A percentile compares a stretch with the other conserved stretches of the same genome.
These are phyloP conservation scores for Arothron firmamentum DNA, from an alignment of 2,113 vertebrate genomes.

Conservation along the genomic window DNA sequence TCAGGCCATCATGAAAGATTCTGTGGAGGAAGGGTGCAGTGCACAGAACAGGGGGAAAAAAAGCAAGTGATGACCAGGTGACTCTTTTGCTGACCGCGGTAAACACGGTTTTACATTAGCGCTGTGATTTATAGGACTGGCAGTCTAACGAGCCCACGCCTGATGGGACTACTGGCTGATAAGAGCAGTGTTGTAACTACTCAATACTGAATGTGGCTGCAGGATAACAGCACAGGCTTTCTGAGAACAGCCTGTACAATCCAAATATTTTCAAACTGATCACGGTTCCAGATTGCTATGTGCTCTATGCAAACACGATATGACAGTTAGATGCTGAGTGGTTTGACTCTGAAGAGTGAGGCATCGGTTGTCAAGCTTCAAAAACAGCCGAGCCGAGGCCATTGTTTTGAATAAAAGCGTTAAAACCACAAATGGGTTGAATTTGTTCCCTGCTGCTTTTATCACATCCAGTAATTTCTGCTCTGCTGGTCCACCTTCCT, in stretches of 20 bases:
- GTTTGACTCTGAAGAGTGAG: slow-evolving; percentile 57
- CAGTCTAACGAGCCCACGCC: not conserved
- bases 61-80: slow-evolving; percentile 34
- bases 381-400: slow-evolving; percentile 35
- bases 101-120: slow-evolving; percentile 29
- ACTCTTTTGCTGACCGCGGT: slow-evolving; percentile 22
- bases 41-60: slow-evolving; percentile 26
- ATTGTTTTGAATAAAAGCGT: slow-evolving; percentile 48
- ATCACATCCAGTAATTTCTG: slow-evolving; percentile 4
- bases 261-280: slow-evolving; percentile 36
- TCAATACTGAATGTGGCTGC: slow-evolving; percentile 18
- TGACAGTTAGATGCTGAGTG: not conserved
- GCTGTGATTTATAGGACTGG: slow-evolving; percentile 34
- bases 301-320: not conserved
- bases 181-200: slow-evolving; percentile 15
- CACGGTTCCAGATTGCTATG: slow-evolving; percentile 7
- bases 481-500: no score
- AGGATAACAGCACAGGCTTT: slow-evolving; percentile 25
- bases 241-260: slow-evolving; percentile 24
- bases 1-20: slow-evolving; percentile 18
- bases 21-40: slow-evolving; percentile 27
- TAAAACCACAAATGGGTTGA: slow-evolving; percentile 32
- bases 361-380: slow-evolving; percentile 44
- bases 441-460: slow-evolving; percentile 54
- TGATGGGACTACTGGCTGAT: slow-evolving; percentile 17